Conservation (phyloP, 2,113 vertebrate species). For the Pteropus alecto region DNA sequence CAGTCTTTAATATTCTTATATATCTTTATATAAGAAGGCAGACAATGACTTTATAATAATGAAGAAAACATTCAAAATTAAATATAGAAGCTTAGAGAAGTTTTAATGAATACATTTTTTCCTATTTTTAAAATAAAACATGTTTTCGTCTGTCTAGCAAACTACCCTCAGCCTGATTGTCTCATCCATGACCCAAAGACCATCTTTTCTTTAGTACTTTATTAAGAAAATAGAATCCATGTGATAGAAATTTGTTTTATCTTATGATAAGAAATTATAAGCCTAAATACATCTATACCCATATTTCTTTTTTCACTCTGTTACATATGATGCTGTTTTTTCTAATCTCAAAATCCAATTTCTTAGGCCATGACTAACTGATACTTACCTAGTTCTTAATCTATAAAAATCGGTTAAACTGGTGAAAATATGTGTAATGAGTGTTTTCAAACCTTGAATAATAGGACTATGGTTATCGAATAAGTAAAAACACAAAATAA, state of each 20-base stretch:
- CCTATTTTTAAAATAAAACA: neutral
- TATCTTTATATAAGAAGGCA: neutral
- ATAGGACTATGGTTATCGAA: neutral
- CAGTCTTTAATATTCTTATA: neutral
- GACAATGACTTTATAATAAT: neutral
- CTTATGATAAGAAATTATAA: neutral
- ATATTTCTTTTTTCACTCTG: neutral
- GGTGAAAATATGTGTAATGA: neutral
- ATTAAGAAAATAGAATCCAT: neutral
- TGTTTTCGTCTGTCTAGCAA: neutral
- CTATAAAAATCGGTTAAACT: neutral
- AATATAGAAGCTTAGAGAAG: neutral
- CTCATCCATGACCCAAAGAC: neutral
- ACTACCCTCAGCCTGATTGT: neutral
- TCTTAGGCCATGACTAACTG: neutral
- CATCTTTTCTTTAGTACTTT: neutral
- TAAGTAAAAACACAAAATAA: neutral
- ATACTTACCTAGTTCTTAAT: neutral
- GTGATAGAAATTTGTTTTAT: neutral
- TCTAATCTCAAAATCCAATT: neutral
- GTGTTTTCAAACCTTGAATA: neutral
- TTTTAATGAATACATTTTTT: neutral
- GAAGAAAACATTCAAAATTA: neutral
- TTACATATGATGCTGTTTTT: neutral
- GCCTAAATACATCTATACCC: neutral